Evolutionary conservation across 2,113 vertebrate genomes (phyloP).

Genomic region (Cochlearius cochlearius): DNA sequence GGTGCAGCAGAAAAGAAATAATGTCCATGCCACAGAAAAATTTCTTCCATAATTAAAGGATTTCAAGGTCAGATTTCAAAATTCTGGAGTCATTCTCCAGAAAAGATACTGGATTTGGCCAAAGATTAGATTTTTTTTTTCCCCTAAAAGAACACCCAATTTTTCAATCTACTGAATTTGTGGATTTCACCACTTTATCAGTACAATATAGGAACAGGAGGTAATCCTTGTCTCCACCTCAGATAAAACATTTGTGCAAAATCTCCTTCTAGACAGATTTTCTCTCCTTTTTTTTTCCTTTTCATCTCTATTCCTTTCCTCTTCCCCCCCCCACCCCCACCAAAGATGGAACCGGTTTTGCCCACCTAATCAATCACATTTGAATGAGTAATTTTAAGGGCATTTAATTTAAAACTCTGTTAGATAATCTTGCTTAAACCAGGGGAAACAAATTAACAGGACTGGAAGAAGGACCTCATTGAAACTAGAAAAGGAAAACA

Average conservation of each 20-base stretch:
- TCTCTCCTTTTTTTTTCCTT: background rate
- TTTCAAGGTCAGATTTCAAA: background rate
- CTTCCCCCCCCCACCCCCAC: too few species aligned
- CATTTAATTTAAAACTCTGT: background rate
- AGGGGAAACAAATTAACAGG: background rate
- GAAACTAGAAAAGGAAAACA: conserved; percentile 2
- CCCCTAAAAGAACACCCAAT: background rate
- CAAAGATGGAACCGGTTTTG: background rate
- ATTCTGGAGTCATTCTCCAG: background rate
- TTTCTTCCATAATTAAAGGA: background rate
- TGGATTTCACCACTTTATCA: background rate
- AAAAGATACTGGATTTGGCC: background rate
- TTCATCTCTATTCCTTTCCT: background rate
- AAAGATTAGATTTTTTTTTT: background rate
- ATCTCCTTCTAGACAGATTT: background rate
- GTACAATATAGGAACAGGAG: background rate
- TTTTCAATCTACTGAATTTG: background rate
- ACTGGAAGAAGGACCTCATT: background rate
- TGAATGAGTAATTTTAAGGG: background rate
- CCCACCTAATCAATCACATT: background rate
- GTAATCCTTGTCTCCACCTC: background rate
- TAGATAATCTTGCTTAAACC: conserved; percentile 10
- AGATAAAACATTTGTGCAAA: background rate
- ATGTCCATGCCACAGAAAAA: background rate
- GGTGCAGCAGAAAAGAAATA: background rate